phyloP scores from a whole-genome alignment of 2,113 vertebrate genomes.

The Corythornis vintsioides region DNA sequence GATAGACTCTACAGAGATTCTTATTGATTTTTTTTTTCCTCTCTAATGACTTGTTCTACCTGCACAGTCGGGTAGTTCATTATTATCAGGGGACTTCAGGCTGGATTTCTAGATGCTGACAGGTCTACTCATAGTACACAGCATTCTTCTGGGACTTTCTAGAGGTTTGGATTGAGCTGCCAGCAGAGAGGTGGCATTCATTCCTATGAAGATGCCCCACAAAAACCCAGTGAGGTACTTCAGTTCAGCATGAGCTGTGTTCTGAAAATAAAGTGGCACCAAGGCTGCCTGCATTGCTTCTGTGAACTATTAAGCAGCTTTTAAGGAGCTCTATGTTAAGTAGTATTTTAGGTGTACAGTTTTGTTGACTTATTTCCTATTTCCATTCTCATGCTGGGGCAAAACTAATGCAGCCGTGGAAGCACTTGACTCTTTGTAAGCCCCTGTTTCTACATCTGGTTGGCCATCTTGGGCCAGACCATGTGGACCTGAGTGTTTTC shows the following conservation, averaged over 20 bases:
- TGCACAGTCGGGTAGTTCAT: conserved; percentile 45
- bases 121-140: background rate
- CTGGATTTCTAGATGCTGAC: conserved; percentile 26
- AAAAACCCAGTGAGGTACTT: background rate
- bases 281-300: background rate
- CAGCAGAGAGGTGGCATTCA: background rate
- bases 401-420: background rate
- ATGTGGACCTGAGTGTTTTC: background rate
- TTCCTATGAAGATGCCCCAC: background rate
- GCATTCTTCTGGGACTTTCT: background rate
- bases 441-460: background rate
- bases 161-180: background rate
- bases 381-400: background rate
- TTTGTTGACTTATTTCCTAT: background rate
- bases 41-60: conserved; percentile 66
- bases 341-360: background rate
- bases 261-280: background rate
- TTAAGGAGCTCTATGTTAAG: background rate
- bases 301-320: background rate
- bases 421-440: background rate
- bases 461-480: background rate
- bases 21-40: conserved; percentile 39
- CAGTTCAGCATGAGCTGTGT: accelerated
- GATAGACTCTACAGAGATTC: conserved; percentile 9
- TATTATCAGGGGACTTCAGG: conserved; percentile 36